phyloP scores from a whole-genome alignment of 2,888 invertebrate species.

The Elegia similella region DNA sequence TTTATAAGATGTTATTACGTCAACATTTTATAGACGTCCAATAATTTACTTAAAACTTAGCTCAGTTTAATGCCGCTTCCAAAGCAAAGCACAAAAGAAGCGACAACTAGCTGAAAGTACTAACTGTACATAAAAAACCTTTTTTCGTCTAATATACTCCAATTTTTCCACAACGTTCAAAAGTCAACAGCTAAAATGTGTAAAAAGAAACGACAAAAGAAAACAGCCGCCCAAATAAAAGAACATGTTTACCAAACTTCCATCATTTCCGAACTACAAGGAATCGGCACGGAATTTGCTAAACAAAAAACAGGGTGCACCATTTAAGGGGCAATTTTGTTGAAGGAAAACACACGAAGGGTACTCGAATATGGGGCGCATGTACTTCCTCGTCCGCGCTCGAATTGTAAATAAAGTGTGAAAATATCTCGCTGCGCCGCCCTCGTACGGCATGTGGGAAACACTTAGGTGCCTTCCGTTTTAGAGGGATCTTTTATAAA shows the following conservation, averaged over 20 bases:
- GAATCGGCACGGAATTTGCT: background rate
- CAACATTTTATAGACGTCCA: no score
- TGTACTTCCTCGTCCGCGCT: constrained; percentile 15
- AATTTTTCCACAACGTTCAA: background rate
- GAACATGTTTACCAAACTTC: constrained; percentile 4
- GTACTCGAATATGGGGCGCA: constrained; percentile 24
- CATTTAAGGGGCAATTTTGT: constrained; percentile 20
- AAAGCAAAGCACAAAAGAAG: no score
- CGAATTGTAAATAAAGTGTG: constrained; percentile 32
- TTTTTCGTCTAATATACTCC: no score
- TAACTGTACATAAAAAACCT: no score
- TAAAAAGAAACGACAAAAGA: background rate
- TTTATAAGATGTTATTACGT: no score
- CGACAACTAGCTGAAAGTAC: no score
- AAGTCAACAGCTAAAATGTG: background rate
- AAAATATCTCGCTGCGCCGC: constrained; percentile 28
- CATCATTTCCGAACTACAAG: background rate
- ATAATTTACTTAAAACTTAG: no score
- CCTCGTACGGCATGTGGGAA: background rate
- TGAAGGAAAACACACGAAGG: constrained; percentile 21
- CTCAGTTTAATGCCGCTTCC: no score
- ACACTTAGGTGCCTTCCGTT: background rate
- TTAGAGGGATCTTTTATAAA: no score
- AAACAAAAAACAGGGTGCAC: constrained; percentile 16
- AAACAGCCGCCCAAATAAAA: background rate